These are phyloP conservation scores for Diorhabda carinulata DNA, from an alignment of 1,140 invertebrate genomes.

Conservation along the genomic window DNA sequence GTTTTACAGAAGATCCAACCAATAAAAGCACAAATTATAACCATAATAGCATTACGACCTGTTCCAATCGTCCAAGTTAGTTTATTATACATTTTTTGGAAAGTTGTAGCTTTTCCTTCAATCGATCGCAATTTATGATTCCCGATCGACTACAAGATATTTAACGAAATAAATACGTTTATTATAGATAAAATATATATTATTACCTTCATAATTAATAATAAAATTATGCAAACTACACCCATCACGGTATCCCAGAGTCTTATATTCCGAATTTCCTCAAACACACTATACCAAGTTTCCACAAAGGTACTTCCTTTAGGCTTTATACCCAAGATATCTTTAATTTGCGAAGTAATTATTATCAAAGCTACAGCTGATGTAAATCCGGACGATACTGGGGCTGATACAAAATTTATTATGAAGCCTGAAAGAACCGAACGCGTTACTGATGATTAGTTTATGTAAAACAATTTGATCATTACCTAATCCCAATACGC, in stretches of 20 bases:
- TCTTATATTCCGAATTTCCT: slow-evolving; percentile 58
- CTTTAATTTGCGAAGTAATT: slow-evolving; percentile 82
- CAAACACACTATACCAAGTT: slow-evolving; percentile 64
- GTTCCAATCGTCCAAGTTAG: slow-evolving; percentile 64
- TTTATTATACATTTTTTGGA: slow-evolving; percentile 54
- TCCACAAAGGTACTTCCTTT: slow-evolving; percentile 70
- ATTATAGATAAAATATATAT: neutral
- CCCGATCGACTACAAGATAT: slow-evolving; percentile 54
- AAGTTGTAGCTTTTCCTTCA: slow-evolving; percentile 44
- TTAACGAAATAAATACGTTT: neutral
- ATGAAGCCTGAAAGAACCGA: slow-evolving; percentile 69
- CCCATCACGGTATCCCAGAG: slow-evolving; percentile 68
- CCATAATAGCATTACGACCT: slow-evolving; percentile 73
- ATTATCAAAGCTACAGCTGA: slow-evolving; percentile 90
- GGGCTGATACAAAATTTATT: slow-evolving; percentile 89
- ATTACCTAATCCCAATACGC: slow-evolving; percentile 78
- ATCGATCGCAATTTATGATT: slow-evolving; percentile 56
- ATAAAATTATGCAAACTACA: slow-evolving; percentile 63
- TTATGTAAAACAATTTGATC: slow-evolving; percentile 16
- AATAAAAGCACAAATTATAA: slow-evolving; percentile 63
- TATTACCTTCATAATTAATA: slow-evolving; percentile 66
- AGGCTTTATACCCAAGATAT: slow-evolving; percentile 75
- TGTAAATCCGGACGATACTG: slow-evolving; percentile 90
- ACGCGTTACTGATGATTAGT: neutral
- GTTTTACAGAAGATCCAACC: slow-evolving; percentile 46